Evolutionary conservation across 2,888 invertebrate species (phyloP).

Genomic region (Nomada fucata): DNA sequence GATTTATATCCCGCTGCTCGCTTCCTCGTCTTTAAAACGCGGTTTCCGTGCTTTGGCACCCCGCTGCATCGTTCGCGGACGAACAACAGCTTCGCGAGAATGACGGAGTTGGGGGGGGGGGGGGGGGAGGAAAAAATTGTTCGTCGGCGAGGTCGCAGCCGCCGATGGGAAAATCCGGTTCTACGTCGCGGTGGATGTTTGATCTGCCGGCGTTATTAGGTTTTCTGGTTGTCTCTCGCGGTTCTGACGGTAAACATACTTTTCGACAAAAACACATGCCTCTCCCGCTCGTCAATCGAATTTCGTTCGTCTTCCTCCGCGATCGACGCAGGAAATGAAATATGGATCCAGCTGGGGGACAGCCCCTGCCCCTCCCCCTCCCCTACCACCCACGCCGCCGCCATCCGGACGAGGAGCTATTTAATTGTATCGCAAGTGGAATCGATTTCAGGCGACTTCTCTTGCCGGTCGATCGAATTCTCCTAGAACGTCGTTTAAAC

Average conservation of each 20-base stretch:
- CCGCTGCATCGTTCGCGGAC: too few species aligned
- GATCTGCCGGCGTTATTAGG: slow-evolving; percentile 72
- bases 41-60: too few species aligned
- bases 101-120: too few species aligned
- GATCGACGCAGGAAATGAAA: slow-evolving; percentile 21
- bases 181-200: slow-evolving; percentile 72
- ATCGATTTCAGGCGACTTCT: too few species aligned
- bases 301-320: slow-evolving; percentile 43
- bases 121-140: neutral
- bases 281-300: slow-evolving; percentile 55
- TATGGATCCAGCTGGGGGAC: neutral
- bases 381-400: too few species aligned
- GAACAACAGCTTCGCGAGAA: too few species aligned
- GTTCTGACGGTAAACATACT: slow-evolving; percentile 78
- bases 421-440: slow-evolving; percentile 30
- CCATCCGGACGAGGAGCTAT: neutral
- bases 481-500: too few species aligned
- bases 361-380: too few species aligned
- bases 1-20: too few species aligned
- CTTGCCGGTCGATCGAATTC: too few species aligned
- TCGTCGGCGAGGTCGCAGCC: slow-evolving; percentile 29
- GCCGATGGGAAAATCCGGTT: slow-evolving; percentile 68
- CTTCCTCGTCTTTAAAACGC: too few species aligned
- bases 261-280: slow-evolving; percentile 73
- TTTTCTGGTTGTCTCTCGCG: slow-evolving; percentile 67